Conservation (phyloP, 2,888 invertebrate species). For the Limnephilus marmoratus region DNA sequence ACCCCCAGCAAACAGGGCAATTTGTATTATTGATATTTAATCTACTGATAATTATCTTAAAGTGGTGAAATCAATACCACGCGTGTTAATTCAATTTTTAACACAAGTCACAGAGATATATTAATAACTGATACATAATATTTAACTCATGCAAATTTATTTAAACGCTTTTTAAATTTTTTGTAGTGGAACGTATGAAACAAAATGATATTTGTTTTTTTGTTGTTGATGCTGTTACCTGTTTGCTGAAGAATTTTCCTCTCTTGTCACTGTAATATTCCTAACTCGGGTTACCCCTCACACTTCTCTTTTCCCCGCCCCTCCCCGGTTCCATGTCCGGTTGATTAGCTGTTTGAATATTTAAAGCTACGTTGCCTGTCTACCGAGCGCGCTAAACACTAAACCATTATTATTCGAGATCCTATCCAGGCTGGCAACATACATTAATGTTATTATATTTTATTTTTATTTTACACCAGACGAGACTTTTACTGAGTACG, state of each 20-base stretch:
- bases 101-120: background rate
- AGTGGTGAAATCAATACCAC: background rate
- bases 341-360: constrained; percentile 62
- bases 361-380: constrained; percentile 51
- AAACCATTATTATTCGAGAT: constrained; percentile 3
- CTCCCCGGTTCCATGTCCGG: constrained; percentile 45
- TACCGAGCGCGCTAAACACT: constrained; percentile 30
- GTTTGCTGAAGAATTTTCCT: background rate
- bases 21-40: background rate
- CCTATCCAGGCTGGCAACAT: background rate
- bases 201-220: background rate
- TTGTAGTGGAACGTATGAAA: background rate
- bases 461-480: background rate
- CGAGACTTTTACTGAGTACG: background rate
- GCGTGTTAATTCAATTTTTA: background rate
- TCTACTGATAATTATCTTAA: background rate
- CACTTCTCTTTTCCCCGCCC: constrained; percentile 19
- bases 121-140: background rate
- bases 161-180: too few species aligned
- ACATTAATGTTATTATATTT: background rate
- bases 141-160: too few species aligned
- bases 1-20: background rate
- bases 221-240: too few species aligned
- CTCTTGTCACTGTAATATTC: background rate
- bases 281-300: constrained; percentile 8